Evolutionary conservation across 30 jellyfish, hydroid and myxozoan genomes (phyloP).

Genomic region (Chironex yamaguchii): DNA sequence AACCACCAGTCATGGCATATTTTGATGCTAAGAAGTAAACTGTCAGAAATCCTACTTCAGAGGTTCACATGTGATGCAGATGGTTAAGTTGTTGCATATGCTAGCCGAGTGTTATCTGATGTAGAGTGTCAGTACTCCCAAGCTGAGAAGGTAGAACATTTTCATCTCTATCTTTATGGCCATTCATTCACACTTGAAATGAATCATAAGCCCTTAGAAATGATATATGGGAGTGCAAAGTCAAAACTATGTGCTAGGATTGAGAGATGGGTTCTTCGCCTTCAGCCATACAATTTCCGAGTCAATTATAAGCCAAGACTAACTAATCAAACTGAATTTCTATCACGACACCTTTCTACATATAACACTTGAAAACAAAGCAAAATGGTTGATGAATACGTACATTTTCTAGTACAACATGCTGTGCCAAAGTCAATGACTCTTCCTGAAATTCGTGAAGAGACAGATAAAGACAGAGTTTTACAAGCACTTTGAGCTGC

Average conservation of each 20-base stretch:
- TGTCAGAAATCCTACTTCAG: background rate
- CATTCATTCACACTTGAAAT: too few relatives aligned
- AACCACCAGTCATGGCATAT: conserved; percentile 18
- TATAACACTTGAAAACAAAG: conserved; percentile 5
- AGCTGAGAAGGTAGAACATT: too few relatives aligned
- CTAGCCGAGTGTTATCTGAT: too few relatives aligned
- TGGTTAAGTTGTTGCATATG: too few relatives aligned
- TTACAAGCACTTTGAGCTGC: conserved; percentile 36
- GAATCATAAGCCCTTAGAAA: conserved; percentile 10
- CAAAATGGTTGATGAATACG: conserved; percentile 17
- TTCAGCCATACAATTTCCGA: background rate
- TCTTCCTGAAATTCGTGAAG: conserved; percentile 13
- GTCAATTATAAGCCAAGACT: conserved; percentile 17
- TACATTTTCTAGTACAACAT: background rate
- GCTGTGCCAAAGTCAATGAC: conserved; percentile 20
- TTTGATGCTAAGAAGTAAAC: conserved; percentile 6
- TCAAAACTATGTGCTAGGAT: background rate
- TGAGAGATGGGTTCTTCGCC: conserved; percentile 1
- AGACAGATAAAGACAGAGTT: conserved; percentile 12
- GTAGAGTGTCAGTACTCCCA: too few relatives aligned
- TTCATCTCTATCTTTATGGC: too few relatives aligned
- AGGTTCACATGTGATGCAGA: too few relatives aligned
- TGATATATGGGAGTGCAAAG: background rate
- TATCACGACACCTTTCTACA: conserved; percentile 10
- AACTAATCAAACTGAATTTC: conserved; percentile 10